Evolutionary conservation across 2,888 invertebrate genomes (phyloP).

Genomic region (Eubasilissa splendida): DNA sequence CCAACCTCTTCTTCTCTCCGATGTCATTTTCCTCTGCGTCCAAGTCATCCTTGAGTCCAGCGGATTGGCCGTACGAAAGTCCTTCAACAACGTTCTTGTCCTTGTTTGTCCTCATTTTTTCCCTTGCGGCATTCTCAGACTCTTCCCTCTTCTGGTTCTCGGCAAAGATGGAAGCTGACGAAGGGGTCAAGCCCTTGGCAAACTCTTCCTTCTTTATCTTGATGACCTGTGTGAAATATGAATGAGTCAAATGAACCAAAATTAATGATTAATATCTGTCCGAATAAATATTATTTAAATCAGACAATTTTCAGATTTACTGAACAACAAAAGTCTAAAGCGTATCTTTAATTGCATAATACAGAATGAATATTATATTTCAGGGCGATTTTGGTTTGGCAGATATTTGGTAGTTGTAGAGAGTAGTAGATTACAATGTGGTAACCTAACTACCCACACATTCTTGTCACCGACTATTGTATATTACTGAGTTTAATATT

Average conservation of each 20-base stretch:
- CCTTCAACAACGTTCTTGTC: constrained; percentile 71
- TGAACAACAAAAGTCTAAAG: no score
- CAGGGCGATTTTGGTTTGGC: no score
- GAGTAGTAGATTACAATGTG: no score
- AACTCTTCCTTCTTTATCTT: constrained; percentile 84
- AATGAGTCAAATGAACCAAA: background rate
- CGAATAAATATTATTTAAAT: no score
- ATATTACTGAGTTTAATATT: no score
- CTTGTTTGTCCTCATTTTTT: constrained; percentile 56
- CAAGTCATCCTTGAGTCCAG: constrained; percentile 84
- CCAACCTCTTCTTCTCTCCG: constrained; percentile 86
- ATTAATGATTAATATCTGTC: no score
- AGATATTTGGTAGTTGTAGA: no score
- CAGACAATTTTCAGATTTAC: no score
- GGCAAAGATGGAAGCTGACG: constrained; percentile 63
- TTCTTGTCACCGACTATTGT: no score
- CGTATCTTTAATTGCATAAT: no score
- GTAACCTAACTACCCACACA: no score
- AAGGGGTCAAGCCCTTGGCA: constrained; percentile 75
- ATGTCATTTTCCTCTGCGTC: constrained; percentile 86
- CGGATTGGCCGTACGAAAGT: constrained; percentile 80
- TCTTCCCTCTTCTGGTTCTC: constrained; percentile 61
- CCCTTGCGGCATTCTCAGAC: constrained; percentile 57
- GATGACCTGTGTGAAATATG: constrained; percentile 69
- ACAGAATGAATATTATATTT: no score